These are phyloP conservation scores for Strigamia maritima DNA, from an alignment of 2,888 invertebrate species.

Conservation along the genomic window DNA sequence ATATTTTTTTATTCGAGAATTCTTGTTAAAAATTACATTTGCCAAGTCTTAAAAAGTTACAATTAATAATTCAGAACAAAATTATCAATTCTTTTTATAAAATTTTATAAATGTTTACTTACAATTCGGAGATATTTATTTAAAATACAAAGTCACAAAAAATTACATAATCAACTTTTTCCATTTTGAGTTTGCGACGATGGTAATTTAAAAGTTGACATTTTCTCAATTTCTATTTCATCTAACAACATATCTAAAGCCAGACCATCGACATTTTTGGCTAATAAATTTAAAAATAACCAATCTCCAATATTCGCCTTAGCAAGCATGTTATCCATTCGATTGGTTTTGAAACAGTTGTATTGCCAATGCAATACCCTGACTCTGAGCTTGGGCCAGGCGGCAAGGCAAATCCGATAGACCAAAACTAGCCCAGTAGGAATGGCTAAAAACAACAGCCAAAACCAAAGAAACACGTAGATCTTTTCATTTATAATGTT, in stretches of 20 bases:
- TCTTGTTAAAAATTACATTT: too few relatives aligned
- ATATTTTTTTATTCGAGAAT: too few relatives aligned
- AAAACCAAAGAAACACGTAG: slow-evolving; percentile 67
- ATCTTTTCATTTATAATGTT: slow-evolving; percentile 49
- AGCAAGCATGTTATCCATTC: neutral
- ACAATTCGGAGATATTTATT: too few relatives aligned
- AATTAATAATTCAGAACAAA: too few relatives aligned
- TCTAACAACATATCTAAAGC: neutral
- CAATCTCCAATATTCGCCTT: slow-evolving; percentile 73
- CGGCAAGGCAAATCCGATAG: slow-evolving; percentile 45
- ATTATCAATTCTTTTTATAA: too few relatives aligned
- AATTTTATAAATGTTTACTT: too few relatives aligned
- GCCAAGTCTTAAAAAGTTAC: too few relatives aligned
- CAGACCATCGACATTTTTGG: slow-evolving; percentile 75
- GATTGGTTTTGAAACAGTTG: neutral
- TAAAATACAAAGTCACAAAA: too few relatives aligned
- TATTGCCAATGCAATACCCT: slow-evolving; percentile 69
- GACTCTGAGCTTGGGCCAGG: slow-evolving; percentile 71
- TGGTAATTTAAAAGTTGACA: neutral
- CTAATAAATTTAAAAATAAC: slow-evolving; percentile 90
- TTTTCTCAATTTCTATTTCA: neutral
- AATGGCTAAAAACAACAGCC: slow-evolving; percentile 47
- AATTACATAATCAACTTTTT: neutral
- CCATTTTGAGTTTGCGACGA: neutral
- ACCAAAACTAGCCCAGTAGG: slow-evolving; percentile 45